phyloP scores from a whole-genome alignment of 2,113 vertebrate species.

The Epinephelus lanceolatus region DNA sequence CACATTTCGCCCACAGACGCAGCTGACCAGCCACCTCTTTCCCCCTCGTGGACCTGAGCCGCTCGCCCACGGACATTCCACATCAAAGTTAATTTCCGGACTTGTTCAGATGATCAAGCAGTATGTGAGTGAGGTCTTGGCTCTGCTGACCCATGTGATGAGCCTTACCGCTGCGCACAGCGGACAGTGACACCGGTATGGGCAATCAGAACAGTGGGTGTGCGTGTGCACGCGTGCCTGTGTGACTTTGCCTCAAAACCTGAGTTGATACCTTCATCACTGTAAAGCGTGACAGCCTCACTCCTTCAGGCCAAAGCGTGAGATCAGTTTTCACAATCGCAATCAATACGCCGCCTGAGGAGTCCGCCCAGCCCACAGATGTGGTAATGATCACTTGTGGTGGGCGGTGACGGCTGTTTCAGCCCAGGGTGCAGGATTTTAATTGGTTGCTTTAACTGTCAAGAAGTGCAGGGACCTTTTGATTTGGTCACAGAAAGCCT shows the following conservation, averaged over 20 bases:
- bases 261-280: slow-evolving; percentile 17
- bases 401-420: slow-evolving; percentile 40
- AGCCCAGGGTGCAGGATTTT: slow-evolving; percentile 20
- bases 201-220: background rate
- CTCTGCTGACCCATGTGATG: slow-evolving; percentile 66
- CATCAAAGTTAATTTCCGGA: slow-evolving; percentile 68
- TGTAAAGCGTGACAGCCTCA: background rate
- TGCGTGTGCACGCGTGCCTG: background rate
- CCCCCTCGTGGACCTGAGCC: slow-evolving; percentile 27
- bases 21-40: slow-evolving; percentile 48
- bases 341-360: slow-evolving; percentile 46
- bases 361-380: slow-evolving; percentile 10
- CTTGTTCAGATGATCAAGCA: slow-evolving; percentile 63
- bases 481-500: slow-evolving; percentile 52
- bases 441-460: slow-evolving; percentile 64
- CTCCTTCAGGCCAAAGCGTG: background rate
- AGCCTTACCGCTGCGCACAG: slow-evolving; percentile 50
- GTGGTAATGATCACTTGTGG: slow-evolving; percentile 44
- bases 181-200: slow-evolving; percentile 32
- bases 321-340: slow-evolving; percentile 13
- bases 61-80: slow-evolving; percentile 51
- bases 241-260: background rate
- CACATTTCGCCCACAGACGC: slow-evolving; percentile 56
- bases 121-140: slow-evolving; percentile 45
- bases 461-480: slow-evolving; percentile 58